Evolutionary conservation across 2,797 vertebrate species (phyloP), one percentile per base, ranked within the genome.

Genomic region (Pseudotriccus pelzelni): DNA sequence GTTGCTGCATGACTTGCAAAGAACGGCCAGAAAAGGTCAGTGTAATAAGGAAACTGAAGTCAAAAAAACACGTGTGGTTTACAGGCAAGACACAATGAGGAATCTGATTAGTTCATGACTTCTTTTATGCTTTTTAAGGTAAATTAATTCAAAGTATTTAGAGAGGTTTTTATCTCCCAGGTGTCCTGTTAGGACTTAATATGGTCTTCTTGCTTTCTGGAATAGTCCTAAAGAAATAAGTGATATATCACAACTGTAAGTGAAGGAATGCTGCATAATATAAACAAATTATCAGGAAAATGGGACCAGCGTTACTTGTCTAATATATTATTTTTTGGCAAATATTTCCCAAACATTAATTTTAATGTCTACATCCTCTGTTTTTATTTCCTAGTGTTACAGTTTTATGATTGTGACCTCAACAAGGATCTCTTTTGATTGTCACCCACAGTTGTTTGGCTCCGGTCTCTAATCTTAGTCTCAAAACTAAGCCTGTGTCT

Each of bases 91-190:
- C 81, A 87, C 73, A 85, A 47, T 70, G 80, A 84, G 76, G 43
- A 78, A 87, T 93, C 87, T 93, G 74, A 95, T 96, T 95, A 96
- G 62, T 81, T 93, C 53, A n/a, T 94, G 30, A 97, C 96, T 96
- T 97, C 96, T 95, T 93, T 66, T 76, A 93, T 85, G n/a, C 74
- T 95, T 95, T 94, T 96, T 93, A 96, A 96, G 80, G 60, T 27
- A 28, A 96, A 96, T 84, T 16, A 96, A 97, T 95, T 93, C 82
- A 73, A 97, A 96, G 74, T 75, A 88, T 94, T 96, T 96, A 80
- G 47, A 79, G 37, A 90, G 52, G 63, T 73, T 46, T 96, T 94
- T 88, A 59, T 90, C 59, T 66, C 75, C 49, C 79, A 56, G 58
- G 91, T 58, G 69, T 90, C 73, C 84, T 87, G 25, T 92, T 93